These are phyloP conservation scores for Acinonyx jubatus DNA, from an alignment of 2,113 vertebrate genomes.

Conservation along the genomic window DNA sequence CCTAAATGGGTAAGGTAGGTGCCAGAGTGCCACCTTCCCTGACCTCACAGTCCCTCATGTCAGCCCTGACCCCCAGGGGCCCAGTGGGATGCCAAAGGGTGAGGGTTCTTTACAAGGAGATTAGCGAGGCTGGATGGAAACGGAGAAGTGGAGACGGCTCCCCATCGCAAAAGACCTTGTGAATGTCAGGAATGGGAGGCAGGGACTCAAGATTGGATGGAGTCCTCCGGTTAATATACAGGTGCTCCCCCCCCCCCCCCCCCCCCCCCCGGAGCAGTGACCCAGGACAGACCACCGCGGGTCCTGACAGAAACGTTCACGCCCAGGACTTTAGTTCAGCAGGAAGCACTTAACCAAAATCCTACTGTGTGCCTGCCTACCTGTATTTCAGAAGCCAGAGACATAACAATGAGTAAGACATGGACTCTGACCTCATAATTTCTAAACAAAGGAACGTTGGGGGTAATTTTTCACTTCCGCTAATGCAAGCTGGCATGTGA, in stretches of 20 bases:
- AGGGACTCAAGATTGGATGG: neutral
- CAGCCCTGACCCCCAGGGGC: neutral
- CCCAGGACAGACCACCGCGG: neutral
- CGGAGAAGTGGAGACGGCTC: accelerated
- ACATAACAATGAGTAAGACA: neutral
- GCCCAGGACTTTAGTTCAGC: neutral
- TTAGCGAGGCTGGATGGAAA: neutral
- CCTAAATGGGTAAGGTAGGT: neutral
- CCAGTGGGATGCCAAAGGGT: neutral
- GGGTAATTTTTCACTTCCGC: slow-evolving; percentile 23
- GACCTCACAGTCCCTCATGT: neutral
- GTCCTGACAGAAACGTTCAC: neutral
- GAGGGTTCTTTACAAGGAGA: neutral
- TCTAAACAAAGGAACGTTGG: neutral
- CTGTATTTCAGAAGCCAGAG: neutral
- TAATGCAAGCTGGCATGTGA: slow-evolving; percentile 66
- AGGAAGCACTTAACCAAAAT: neutral
- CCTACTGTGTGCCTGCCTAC: neutral
- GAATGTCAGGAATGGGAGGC: neutral
- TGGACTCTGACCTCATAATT: slow-evolving; percentile 27
- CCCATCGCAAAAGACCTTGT: neutral
- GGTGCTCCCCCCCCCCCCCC: too few species aligned
- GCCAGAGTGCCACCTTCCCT: neutral
- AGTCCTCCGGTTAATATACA: neutral
- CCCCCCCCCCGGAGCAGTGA: too few species aligned